Evolutionary conservation across 2,113 vertebrate species (phyloP).

Genomic region (Daboia siamensis): DNA sequence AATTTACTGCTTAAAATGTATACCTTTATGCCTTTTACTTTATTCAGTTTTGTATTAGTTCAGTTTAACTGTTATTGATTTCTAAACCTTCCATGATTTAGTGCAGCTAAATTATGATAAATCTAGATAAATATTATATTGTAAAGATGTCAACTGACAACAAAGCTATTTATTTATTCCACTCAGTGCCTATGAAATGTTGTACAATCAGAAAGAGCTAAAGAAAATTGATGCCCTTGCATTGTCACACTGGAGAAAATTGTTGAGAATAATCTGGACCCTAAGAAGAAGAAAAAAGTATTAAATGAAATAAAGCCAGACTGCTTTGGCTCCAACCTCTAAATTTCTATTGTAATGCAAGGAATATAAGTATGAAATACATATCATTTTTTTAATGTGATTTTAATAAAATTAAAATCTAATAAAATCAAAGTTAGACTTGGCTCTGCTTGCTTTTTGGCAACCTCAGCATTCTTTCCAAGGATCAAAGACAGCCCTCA

Average conservation of each 20-base stretch:
- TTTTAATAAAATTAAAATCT: not conserved
- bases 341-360: not conserved
- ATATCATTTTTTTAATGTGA: not conserved
- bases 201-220: not conserved
- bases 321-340: not conserved
- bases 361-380: not conserved
- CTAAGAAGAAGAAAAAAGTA: not conserved
- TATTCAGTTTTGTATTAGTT: no score
- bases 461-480: not conserved
- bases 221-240: not conserved
- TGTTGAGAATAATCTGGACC: not conserved
- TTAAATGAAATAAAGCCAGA: not conserved
- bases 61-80: no score
- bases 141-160: no score
- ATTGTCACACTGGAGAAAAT: not conserved
- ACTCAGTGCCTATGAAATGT: not conserved
- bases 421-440: not conserved
- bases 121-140: no score
- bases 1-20: not conserved
- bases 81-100: no score
- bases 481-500: not conserved
- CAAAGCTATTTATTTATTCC: no score
- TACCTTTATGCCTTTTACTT: no score
- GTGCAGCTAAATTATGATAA: no score
- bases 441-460: not conserved